Percentiles rank a stretch among this genome's conserved stretches.
Evolutionary conservation across 2,797 vertebrate species (phyloP).

Genomic region (Rachycentron canadum): DNA sequence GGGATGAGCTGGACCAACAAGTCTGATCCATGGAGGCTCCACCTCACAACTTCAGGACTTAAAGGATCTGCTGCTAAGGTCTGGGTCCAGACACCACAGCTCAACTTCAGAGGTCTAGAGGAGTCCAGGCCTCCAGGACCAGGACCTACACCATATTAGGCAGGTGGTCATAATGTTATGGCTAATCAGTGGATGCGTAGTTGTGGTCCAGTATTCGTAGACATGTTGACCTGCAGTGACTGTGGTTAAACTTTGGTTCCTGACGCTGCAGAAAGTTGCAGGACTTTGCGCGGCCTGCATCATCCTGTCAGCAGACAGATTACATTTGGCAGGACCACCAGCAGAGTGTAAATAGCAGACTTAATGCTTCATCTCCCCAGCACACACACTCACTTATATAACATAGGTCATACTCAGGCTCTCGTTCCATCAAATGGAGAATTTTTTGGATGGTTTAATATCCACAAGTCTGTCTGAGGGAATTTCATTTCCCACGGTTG

Average conservation of each 20-base stretch:
- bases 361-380: slow-evolving; percentile 18
- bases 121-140: too few species aligned
- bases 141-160: too few species aligned
- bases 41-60: too few species aligned
- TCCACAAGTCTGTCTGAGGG: slow-evolving; percentile 21
- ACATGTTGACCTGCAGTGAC: too few species aligned
- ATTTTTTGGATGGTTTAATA: slow-evolving; percentile 8
- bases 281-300: background rate
- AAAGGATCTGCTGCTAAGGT: too few species aligned
- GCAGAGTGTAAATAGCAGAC: slow-evolving; percentile 40
- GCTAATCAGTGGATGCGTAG: too few species aligned
- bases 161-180: too few species aligned
- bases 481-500: slow-evolving; percentile 51
- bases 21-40: too few species aligned
- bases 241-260: background rate
- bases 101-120: too few species aligned
- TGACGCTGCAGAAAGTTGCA: background rate
- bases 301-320: slow-evolving; percentile 27
- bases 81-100: too few species aligned
- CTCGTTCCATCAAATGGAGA: slow-evolving; percentile 16
- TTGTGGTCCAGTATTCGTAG: too few species aligned
- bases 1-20: too few species aligned
- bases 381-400: slow-evolving; percentile 16
- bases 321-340: slow-evolving; percentile 44
- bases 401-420: background rate